Conservation (phyloP, 2,797 vertebrate species). For the Darevskia mixta region DNA sequence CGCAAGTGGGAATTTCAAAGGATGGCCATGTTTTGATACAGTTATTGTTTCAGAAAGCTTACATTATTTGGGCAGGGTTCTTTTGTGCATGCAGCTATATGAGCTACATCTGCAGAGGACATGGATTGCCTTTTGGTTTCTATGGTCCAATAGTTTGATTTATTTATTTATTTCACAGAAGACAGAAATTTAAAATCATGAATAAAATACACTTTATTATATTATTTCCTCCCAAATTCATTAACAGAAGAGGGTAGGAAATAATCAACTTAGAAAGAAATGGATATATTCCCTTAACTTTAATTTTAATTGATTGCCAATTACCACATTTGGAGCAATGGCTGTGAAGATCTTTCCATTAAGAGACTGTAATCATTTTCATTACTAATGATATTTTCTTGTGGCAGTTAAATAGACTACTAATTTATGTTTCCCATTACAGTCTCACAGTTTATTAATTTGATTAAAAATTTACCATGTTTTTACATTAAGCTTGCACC, state of each 20-base stretch:
- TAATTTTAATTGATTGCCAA: constrained; percentile 35
- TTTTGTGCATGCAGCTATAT: not conserved
- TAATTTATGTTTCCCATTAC: constrained; percentile 27
- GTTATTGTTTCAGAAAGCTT: no score
- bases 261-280: constrained; percentile 7
- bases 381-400: constrained; percentile 36
- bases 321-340: constrained; percentile 23
- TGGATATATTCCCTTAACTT: constrained; percentile 22
- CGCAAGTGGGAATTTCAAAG: no score
- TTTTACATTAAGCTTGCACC: not conserved
- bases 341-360: constrained; percentile 30
- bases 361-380: constrained; percentile 36
- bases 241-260: not conserved
- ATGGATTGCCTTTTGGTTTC: not conserved
- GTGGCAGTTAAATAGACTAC: constrained; percentile 29
- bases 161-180: not conserved
- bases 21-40: no score
- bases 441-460: constrained; percentile 11
- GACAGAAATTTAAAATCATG: not conserved
- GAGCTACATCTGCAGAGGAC: not conserved
- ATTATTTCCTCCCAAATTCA: constrained; percentile 8
- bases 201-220: not conserved
- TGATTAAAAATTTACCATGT: constrained; percentile 16
- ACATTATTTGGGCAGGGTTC: no score
- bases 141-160: not conserved